Base-by-base conservation (phyloP, 2,113 vertebrate genomes). In the Oncorhynchus masou region DNA sequence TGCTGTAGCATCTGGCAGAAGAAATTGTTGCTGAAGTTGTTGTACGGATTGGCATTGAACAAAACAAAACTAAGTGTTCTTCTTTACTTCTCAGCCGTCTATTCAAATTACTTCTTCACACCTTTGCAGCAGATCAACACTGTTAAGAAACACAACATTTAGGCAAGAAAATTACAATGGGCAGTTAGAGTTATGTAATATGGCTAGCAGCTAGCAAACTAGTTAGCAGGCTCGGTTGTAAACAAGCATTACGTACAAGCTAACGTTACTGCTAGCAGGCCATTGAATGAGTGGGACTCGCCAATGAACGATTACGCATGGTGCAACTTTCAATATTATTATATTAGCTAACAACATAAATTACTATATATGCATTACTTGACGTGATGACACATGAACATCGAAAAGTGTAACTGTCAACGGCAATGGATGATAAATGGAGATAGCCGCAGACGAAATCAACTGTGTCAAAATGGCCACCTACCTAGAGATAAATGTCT, bases 401-500 rank as follows among this genome's bases (percentile, higher is more conserved):
- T n/a, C 59, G 22, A n/a, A 24, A 11, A 45, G 39, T 54, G 12
- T 54, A 54, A 54, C 59, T 62, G 19, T 22, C 59, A 54, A 15
- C 15, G 51, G 51, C 51, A 16, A 22, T 62, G n/a, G n/a, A 22
- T n/a, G 2, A 22, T 62, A 62, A 62, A 16, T 62, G 59, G 16
- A 62, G n/a, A n/a, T 62, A 62, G n/a, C n/a, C 24, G 59, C 59
- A 62, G n/a, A 22, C n/a, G n/a, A 73, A 81, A 84, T 84, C 80
- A 82, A 82, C 75, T 74, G 78, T 83, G 82, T 75, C 74, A 85
- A 85, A 82, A 85, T 85, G 84, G 84, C 81, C 80, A 75, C 83
- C 73, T 80, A 22, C 73, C 75, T 76, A 54, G 13, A 62, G 6
- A 22, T 22, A 2, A 22, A 62, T 62, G n/a, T 2, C 51, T 54